Base-by-base conservation (phyloP, 2,113 vertebrate species). In the Percopsis transmontana region DNA sequence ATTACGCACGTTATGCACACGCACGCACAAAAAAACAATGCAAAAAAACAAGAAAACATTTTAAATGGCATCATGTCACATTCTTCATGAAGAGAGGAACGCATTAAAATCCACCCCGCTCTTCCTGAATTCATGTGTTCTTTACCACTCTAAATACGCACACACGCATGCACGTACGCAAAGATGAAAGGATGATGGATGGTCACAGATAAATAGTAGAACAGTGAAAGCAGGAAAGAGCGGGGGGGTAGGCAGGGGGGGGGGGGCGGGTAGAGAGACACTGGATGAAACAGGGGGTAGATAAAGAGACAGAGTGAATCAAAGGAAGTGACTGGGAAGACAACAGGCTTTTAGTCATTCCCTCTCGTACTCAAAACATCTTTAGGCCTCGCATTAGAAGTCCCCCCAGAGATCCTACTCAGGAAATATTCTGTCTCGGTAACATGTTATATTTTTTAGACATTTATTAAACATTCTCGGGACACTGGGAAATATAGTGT, bases 161-260 rank as follows among this genome's bases (percentile, higher is more conserved):
- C 62, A 74, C 27, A 33, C 27, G 7, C 27, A 33, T 7, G 8
- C 27, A 1, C 27, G 5, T 68, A 69, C 62, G 44, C 21, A 33
- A 45, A 80, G 82, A 88, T 88, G 82, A 87, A 85, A 85, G 82
- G 72, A 79, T 84, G 84, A 87, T 85, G 77, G 80, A 88, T 82
- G 76, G 68, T 68, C 62, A 62, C 55, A 51, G 66, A 76, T 84
- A 68, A 85, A 85, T 87, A 85, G 88, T 90, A 74, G 70, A 87
- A 19, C 27, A 33, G 27, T 33, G 27, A 33, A 33, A 33, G 27
- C 27, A 33, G 27, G 27, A 33, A 7, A 33, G 27, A 33, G 27
- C 1, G 27, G 3, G 27, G 1, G 27, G 27, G 47, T 14, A 10
- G 18, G 14, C 14, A 2, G n/a, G 48, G n/a, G 6, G 48, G 20